Evolutionary conservation across 2,888 invertebrate genomes (phyloP).

Genomic region (Polyommatus icarus): DNA sequence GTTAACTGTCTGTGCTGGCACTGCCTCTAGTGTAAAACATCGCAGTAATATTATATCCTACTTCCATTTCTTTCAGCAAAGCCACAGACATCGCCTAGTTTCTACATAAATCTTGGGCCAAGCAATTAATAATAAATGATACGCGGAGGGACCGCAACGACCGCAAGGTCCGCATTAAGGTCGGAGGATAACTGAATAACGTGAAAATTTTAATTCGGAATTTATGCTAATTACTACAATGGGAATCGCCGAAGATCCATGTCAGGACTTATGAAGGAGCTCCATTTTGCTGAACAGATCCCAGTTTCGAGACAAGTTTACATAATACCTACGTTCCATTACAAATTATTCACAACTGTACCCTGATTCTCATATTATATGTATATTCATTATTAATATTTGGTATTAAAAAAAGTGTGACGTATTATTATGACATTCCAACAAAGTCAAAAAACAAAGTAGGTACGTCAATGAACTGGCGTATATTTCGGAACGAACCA

Average conservation of each 20-base stretch:
- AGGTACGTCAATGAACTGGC: too few relatives aligned
- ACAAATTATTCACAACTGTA: neutral
- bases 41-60: too few relatives aligned
- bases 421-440: too few relatives aligned
- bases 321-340: neutral
- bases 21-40: too few relatives aligned
- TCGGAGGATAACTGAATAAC: slow-evolving; percentile 14
- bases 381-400: neutral
- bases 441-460: too few relatives aligned
- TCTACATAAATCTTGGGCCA: neutral
- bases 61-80: too few relatives aligned
- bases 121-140: neutral
- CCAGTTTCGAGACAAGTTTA: neutral
- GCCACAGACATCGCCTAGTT: neutral
- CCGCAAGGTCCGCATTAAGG: slow-evolving; percentile 11
- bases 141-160: neutral
- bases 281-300: neutral
- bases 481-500: too few relatives aligned
- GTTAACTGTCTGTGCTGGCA: too few relatives aligned
- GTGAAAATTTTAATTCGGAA: slow-evolving; percentile 32
- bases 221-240: slow-evolving; percentile 31
- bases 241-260: neutral
- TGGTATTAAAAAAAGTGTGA: too few relatives aligned
- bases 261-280: neutral
- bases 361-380: neutral